phyloP scores from a whole-genome alignment of 2,797 vertebrate species.

The Microctenopoma stevenorrisi region DNA sequence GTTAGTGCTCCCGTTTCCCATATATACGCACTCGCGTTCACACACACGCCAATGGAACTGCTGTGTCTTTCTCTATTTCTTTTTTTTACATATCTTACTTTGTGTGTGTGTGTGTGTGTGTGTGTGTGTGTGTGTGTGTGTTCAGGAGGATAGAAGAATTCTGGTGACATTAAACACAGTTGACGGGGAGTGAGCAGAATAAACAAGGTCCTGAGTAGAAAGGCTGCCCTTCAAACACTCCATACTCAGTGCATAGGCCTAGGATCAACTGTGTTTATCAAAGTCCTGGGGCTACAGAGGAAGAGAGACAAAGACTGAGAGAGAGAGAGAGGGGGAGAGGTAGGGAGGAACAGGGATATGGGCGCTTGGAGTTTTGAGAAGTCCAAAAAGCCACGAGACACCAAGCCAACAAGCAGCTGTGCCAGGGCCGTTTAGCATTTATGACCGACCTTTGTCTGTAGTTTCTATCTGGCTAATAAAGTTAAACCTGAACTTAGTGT shows the following conservation, averaged over 20 bases:
- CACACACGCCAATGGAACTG: constrained; percentile 36
- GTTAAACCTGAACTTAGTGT: not conserved
- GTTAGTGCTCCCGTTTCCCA: too few species aligned
- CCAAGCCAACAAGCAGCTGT: not conserved
- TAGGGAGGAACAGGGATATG: not conserved
- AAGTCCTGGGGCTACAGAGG: constrained; percentile 63
- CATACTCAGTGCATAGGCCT: constrained; percentile 76
- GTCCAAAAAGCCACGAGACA: constrained; percentile 6
- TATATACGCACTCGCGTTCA: not conserved
- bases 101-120: constrained; percentile 27
- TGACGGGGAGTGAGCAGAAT: constrained; percentile 74
- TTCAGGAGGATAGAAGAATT: constrained; percentile 62
- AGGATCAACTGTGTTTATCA: constrained; percentile 83
- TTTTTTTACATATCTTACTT: constrained; percentile 36
- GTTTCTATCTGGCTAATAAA: not conserved
- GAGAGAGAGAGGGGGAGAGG: constrained; percentile 3
- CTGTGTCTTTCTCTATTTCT: constrained; percentile 25
- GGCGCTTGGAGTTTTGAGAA: constrained; percentile 16
- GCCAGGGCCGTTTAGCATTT: not conserved
- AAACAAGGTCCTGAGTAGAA: constrained; percentile 76
- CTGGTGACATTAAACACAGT: constrained; percentile 81
- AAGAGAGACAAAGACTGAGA: constrained; percentile 42
- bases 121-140: constrained; percentile 40
- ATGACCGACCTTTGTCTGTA: not conserved
- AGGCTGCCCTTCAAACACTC: constrained; percentile 75